Percentiles rank a stretch among this genome's conserved stretches.
phyloP scores from a whole-genome alignment of 2,113 vertebrate species.

The Scophthalmus maximus region DNA sequence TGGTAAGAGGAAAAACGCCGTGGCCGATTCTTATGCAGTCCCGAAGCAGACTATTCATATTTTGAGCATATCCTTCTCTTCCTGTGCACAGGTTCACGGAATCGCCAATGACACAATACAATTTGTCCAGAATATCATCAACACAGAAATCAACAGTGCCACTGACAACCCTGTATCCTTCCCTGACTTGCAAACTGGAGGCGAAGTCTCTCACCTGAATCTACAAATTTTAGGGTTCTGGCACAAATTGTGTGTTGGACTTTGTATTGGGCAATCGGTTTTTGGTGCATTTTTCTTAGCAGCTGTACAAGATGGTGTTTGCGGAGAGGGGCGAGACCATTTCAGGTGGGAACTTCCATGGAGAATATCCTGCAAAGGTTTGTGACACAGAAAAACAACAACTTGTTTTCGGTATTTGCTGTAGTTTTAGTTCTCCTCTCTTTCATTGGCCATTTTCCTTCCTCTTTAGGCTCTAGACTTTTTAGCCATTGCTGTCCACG shows the following conservation, averaged over 20 bases:
- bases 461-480: constrained; percentile 87
- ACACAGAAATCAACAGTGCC: constrained; percentile 96
- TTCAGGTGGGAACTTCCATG: constrained; percentile 98
- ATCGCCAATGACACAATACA: constrained; percentile 94
- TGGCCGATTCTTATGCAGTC: constrained; percentile 6
- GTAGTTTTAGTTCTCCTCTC: not conserved
- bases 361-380: constrained; percentile 93
- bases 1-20: no score
- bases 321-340: constrained; percentile 95
- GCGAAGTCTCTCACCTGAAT: not conserved
- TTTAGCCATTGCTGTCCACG: constrained; percentile 94
- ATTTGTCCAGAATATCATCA: constrained; percentile 95
- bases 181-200: not conserved
- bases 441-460: not conserved
- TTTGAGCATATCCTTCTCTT: not conserved
- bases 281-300: constrained; percentile 38
- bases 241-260: no score
- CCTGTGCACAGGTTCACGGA: constrained; percentile 89
- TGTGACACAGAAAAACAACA: not conserved
- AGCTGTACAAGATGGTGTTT: constrained; percentile 93
- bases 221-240: no score
- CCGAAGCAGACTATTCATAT: constrained; percentile 1
- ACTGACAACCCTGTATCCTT: constrained; percentile 99
- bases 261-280: not conserved
- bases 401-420: not conserved